A percentile compares a stretch with the other conserved stretches of the same genome.
phyloP scores from a whole-genome alignment of 2,797 vertebrate species.

The Petrocephalus sullivani region DNA sequence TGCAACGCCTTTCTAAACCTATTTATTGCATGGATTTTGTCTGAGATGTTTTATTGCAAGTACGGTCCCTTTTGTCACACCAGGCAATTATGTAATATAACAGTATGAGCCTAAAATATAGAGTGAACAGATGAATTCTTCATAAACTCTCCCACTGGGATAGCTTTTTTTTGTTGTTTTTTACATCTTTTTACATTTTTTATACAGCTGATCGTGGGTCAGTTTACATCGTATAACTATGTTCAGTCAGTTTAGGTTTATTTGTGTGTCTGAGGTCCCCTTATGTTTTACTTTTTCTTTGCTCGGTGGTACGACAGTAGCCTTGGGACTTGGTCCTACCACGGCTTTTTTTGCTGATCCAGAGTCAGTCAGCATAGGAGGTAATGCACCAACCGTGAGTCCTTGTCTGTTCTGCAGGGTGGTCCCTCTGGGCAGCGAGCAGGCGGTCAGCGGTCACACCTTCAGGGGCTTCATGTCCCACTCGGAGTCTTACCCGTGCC shows the following conservation, averaged over 20 bases:
- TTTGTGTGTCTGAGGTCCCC: neutral
- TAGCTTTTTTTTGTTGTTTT: neutral
- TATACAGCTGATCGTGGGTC: neutral
- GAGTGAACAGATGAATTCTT: neutral
- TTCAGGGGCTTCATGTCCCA: slow-evolving; percentile 95
- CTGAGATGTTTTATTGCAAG: neutral
- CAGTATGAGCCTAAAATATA: neutral
- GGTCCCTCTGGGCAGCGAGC: slow-evolving; percentile 74
- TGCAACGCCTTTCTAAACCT: neutral
- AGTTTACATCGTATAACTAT: neutral
- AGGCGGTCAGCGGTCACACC: slow-evolving; percentile 78
- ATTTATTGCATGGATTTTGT: neutral
- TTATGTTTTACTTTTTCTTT: neutral
- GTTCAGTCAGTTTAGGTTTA: neutral
- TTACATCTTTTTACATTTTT: neutral
- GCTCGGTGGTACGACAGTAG: neutral
- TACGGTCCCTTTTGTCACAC: neutral
- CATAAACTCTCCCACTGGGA: neutral
- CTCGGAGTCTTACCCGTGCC: slow-evolving; percentile 73
- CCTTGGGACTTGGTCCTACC: neutral
- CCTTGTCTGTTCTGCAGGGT: slow-evolving; percentile 63
- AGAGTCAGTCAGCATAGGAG: neutral
- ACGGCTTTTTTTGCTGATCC: neutral
- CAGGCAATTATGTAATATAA: neutral
- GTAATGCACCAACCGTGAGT: neutral